Evolutionary conservation across 2,797 vertebrate species (phyloP).

Genomic region (Melopsittacus undulatus): DNA sequence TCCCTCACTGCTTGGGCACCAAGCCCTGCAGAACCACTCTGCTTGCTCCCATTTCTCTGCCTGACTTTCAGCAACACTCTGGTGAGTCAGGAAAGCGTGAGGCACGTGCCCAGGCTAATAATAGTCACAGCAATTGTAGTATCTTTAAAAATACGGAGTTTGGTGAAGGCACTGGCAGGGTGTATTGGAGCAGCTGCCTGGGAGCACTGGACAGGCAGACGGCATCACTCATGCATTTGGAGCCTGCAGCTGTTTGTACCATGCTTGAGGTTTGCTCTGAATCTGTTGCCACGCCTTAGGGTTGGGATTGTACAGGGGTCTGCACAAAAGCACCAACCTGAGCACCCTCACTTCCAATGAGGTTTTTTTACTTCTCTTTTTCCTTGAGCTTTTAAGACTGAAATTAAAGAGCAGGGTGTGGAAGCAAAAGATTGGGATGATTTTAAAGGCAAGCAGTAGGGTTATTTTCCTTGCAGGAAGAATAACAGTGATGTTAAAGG

Average conservation of each 20-base stretch:
- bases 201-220: background rate
- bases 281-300: accelerated
- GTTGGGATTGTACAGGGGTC: accelerated
- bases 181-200: accelerated
- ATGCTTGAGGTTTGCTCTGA: accelerated
- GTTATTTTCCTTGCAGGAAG: background rate
- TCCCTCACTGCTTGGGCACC: accelerated
- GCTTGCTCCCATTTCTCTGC: background rate
- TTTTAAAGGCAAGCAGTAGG: background rate
- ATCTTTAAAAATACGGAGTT: background rate
- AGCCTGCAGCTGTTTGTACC: background rate
- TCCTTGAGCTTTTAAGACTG: background rate
- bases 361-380: accelerated
- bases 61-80: background rate
- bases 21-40: background rate
- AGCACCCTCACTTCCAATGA: background rate
- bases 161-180: background rate
- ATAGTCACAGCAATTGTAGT: accelerated
- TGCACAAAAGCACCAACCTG: background rate
- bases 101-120: background rate
- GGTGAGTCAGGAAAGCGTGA: accelerated
- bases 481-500: accelerated
- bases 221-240: accelerated
- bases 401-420: background rate
- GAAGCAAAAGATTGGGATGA: background rate